Base-by-base conservation (phyloP, 2,888 invertebrate genomes). In the Myathropa florea region DNA sequence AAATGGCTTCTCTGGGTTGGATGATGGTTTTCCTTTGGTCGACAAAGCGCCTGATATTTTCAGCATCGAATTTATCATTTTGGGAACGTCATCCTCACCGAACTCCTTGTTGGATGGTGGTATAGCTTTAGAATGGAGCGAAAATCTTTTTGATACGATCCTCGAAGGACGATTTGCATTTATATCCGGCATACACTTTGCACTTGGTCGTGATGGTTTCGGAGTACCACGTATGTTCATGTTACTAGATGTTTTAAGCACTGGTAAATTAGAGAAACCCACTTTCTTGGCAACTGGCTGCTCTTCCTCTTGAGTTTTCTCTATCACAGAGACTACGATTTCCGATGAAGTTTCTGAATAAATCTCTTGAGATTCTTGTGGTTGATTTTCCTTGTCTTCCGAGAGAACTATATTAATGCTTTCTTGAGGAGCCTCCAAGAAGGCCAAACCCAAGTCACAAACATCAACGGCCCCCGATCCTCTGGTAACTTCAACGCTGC, bases 1-100 rank as follows among this genome's bases (percentile, higher is more conserved):
- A 85, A 90, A 83, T 83, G 90, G 0, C 88, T 89, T 60, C 73
- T 88, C 10, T 86, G 83, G 67, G 82, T 24, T 14, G 14, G 7
- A n/a, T 53, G 46, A 12, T 0, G 76, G 76, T 53, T 76, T 83
- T 6, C 76, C 71, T 12, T 75, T 84, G 0, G 21, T n/a, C 1
- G 75, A 21, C 1, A 73, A 2, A 1, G 68, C 71, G 23, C 88
- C 88, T 0, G 90, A 88, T 12, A 92, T 87, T 77, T 91, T 91
- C 0, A 92, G 39, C 12, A 90, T 89, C 68, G 90, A 90, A 12
- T 46, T 88, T 24, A 92, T 89, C 18, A 92, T 70, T 21, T 90
- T 83, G 0, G 90, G 90, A 7, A 92, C 90, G 70, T 92, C 91
- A 46, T 83, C 70, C 1, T n/a, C 23, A 4, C 10, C 28, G 0